Base-by-base conservation (phyloP, 2,113 vertebrate species). In the Hymenochirus boettgeri region DNA sequence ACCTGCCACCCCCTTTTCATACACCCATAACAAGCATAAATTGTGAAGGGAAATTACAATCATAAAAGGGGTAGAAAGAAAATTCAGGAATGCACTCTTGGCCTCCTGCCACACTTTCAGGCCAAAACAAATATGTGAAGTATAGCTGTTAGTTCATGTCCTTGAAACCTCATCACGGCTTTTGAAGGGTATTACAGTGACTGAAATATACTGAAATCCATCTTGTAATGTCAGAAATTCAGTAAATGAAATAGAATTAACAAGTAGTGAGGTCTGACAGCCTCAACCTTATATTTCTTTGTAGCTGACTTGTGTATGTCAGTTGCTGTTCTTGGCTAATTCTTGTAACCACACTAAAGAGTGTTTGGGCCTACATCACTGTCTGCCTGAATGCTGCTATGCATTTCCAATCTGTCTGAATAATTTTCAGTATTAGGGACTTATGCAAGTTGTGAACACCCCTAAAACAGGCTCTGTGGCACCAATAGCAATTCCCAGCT, bases 51-150 rank as follows among this genome's bases (percentile, higher is more conserved):
- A 58, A 37, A 33, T 57, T 19, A 10, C 22, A 50, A 35, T 7
- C 29, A 57, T 9, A 21, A 58, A 23, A 58, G 46, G 54, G 45
- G 26, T 31, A 57, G 22, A 39, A 26, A 21, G 63, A 65, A 39
- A 59, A 47, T 31, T 22, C 2, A 19, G 56, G 64, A 67, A 67
- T 67, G 33, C 7, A 22, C 72, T 74, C 33, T 73, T 82, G 86
- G 78, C 77, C 55, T 23, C 0, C 0, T 72, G 79, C 84, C 79
- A 37, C n/a, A 48, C 72, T 81, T 54, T 50, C 70, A 80, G 77
- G 77, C 31, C 56, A 71, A 74, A 73, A 70, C 67, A 72, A 39
- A 12, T 31, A 61, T 75, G 61, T 11, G 1, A 13, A 56, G 70
- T 48, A 67, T 66, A 70, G 54, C 26, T 25, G 67, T 57, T 24